phyloP scores from a whole-genome alignment of 2,113 vertebrate species.

The Pan paniscus region DNA sequence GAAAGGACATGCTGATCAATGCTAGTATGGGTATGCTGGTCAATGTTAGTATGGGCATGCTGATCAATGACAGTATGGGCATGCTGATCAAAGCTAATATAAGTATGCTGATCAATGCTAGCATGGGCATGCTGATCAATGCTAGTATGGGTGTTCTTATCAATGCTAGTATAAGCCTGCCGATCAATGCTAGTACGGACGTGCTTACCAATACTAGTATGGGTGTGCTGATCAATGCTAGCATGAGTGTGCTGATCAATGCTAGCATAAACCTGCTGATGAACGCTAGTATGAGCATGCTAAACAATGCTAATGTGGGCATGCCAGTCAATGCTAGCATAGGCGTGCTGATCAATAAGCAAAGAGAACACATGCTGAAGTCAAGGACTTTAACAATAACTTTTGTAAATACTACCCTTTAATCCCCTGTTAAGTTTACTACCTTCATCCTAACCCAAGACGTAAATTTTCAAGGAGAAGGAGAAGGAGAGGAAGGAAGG shows the following conservation, averaged over 20 bases:
- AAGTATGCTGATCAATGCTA: rapidly evolving
- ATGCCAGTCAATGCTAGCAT: not conserved
- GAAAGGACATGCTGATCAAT: too few relatives aligned
- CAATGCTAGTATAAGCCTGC: too few relatives aligned
- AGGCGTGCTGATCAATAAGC: not conserved
- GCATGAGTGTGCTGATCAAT: not conserved
- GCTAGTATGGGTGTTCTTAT: too few relatives aligned
- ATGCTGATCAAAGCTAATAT: not conserved
- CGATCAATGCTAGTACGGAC: too few relatives aligned
- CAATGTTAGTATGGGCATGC: too few relatives aligned
- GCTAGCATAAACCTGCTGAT: not conserved
- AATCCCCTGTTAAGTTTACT: too few relatives aligned
- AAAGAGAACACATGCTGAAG: rapidly evolving
- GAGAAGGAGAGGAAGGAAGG: not conserved
- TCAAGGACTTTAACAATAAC: not conserved
- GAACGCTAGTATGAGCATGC: too few relatives aligned
- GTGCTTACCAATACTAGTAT: too few relatives aligned
- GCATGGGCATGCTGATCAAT: too few relatives aligned
- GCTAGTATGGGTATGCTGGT: too few relatives aligned
- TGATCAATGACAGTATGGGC: not conserved
- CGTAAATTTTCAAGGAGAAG: not conserved
- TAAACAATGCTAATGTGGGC: not conserved
- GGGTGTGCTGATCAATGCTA: too few relatives aligned
- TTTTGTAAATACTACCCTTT: not conserved
- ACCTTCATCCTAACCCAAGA: not conserved